Evolutionary conservation across 2,113 vertebrate species (phyloP).

Genomic region (Eulemur macaco): DNA sequence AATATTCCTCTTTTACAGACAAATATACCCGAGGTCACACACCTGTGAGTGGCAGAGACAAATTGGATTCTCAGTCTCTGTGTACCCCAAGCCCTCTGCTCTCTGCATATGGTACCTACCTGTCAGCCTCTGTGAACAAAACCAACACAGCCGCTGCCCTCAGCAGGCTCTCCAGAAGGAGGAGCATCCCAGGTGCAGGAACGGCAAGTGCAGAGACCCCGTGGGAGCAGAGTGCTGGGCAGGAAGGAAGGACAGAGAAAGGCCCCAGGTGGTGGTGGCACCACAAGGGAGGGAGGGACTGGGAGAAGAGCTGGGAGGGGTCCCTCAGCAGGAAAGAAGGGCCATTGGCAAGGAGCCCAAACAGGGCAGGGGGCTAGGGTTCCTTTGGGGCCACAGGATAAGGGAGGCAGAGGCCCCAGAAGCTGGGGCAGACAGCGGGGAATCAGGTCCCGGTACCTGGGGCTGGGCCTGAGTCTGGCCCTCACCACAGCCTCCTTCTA

Average conservation of each 20-base stretch:
- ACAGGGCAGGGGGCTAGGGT: not conserved
- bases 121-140: not conserved
- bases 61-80: not conserved
- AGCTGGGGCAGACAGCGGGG: not conserved
- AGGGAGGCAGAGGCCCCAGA: not conserved
- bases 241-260: not conserved
- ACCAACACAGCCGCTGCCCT: not conserved
- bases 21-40: not conserved
- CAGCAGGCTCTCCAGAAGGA: not conserved
- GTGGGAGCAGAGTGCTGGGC: not conserved
- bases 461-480: not conserved
- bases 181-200: not conserved
- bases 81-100: not conserved
- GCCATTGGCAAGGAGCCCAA: not conserved
- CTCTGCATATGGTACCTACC: not conserved
- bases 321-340: not conserved
- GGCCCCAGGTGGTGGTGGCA: not conserved
- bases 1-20: not conserved
- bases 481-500: not conserved
- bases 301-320: not conserved
- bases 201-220: not conserved
- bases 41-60: not conserved
- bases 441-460: not conserved
- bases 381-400: not conserved
- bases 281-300: not conserved